Conservation (phyloP, 2,797 vertebrate species). For the Malacoctenus gilli region DNA sequence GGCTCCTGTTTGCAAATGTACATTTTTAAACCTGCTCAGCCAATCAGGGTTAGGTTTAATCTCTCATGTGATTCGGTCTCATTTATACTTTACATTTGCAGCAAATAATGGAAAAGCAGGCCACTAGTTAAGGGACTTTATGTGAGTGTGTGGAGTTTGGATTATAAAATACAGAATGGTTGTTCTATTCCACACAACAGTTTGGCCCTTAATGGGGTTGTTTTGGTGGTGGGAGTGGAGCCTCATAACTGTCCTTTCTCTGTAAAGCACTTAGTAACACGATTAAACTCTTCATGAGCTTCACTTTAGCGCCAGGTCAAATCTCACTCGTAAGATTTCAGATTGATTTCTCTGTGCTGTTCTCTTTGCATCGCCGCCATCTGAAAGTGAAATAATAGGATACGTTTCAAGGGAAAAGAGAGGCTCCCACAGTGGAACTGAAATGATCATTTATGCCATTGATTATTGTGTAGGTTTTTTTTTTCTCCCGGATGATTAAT, state of each 20-base stretch:
- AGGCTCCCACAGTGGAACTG: neutral
- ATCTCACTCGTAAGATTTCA: neutral
- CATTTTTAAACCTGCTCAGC: slow-evolving; percentile 1
- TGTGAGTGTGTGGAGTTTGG: slow-evolving; percentile 7
- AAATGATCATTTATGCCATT: neutral
- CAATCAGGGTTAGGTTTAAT: slow-evolving; percentile 3
- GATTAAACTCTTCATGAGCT: slow-evolving; percentile 23
- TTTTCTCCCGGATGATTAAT: neutral
- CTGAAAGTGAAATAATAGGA: slow-evolving; percentile 3
- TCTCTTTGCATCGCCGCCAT: neutral
- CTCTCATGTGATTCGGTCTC: neutral
- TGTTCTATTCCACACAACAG: slow-evolving; percentile 29
- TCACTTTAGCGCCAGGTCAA: slow-evolving; percentile 34
- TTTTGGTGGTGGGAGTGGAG: slow-evolving; percentile 35
- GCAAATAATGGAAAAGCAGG: slow-evolving; percentile 20
- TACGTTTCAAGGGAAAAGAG: neutral
- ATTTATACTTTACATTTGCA: slow-evolving; percentile 25
- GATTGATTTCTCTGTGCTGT: neutral
- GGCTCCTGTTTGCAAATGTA: neutral
- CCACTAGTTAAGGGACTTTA: slow-evolving; percentile 17
- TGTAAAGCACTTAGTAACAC: slow-evolving; percentile 38
- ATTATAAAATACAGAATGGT: slow-evolving; percentile 30
- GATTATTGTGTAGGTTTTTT: neutral
- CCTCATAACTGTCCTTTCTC: slow-evolving; percentile 22
- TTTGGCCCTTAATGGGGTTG: slow-evolving; percentile 45